Conservation (phyloP, 1,140 invertebrate genomes). For the Drosophila azteca region DNA sequence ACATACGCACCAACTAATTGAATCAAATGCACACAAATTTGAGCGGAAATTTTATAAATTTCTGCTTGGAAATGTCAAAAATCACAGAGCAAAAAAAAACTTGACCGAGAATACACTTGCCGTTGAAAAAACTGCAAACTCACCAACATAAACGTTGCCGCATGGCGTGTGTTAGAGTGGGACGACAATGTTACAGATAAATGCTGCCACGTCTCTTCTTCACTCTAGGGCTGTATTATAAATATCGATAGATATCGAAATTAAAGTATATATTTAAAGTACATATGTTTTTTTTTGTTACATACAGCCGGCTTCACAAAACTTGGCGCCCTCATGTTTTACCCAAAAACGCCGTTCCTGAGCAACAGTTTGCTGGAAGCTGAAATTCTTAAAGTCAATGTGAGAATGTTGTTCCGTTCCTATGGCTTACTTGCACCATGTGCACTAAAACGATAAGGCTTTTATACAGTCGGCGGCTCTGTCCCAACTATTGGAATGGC, state of each 20-base stretch:
- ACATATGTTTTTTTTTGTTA: background rate
- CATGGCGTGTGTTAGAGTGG: slow-evolving; percentile 33
- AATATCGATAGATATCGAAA: background rate
- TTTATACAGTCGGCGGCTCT: slow-evolving; percentile 52
- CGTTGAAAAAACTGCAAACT: slow-evolving; percentile 79
- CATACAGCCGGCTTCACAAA: slow-evolving; percentile 11
- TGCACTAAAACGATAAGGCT: background rate
- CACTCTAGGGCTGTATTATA: background rate
- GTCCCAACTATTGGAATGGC: slow-evolving; percentile 85
- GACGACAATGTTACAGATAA: slow-evolving; percentile 8
- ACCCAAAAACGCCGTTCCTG: slow-evolving; percentile 76
- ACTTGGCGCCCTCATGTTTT: slow-evolving; percentile 56
- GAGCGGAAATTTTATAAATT: slow-evolving; percentile 79
- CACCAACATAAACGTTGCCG: slow-evolving; percentile 55
- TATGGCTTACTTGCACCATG: background rate
- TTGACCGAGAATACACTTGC: slow-evolving; percentile 78
- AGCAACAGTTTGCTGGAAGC: slow-evolving; percentile 63
- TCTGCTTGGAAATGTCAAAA: slow-evolving; percentile 82
- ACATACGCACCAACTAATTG: slow-evolving; percentile 77
- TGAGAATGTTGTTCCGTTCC: slow-evolving; percentile 12
- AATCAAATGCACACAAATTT: slow-evolving; percentile 66
- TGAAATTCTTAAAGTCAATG: slow-evolving; percentile 75
- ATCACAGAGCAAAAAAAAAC: slow-evolving; percentile 83
- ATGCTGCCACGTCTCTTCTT: slow-evolving; percentile 69
- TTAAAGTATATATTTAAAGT: too few relatives aligned